A percentile compares a stretch with the other conserved stretches of the same genome.
phyloP scores from a whole-genome alignment of 2,113 vertebrate genomes.

The Platysteira castanea region DNA sequence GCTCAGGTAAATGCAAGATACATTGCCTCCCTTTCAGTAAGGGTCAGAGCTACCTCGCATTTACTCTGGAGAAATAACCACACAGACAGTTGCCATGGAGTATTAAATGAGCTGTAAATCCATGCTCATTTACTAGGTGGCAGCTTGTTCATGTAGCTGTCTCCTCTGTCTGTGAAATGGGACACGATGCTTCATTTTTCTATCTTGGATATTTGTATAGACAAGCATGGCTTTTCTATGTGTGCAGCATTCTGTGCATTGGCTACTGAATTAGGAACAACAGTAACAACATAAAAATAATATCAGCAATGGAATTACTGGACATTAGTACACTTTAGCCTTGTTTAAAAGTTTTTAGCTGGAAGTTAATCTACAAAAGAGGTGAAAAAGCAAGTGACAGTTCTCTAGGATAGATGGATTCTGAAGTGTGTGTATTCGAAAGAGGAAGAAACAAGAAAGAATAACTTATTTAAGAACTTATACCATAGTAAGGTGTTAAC shows the following conservation, averaged over 20 bases:
- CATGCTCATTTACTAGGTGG: not conserved
- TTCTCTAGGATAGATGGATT: not conserved
- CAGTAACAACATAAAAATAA: not conserved
- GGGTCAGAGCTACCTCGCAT: slow-evolving; percentile 22
- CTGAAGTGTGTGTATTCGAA: not conserved
- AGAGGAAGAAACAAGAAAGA: not conserved
- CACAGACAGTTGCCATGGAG: slow-evolving; percentile 46
- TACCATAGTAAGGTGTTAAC: not conserved
- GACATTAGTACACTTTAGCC: not conserved
- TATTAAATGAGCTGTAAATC: slow-evolving; percentile 57
- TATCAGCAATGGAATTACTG: not conserved
- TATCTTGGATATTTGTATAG: not conserved
- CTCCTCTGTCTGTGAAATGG: not conserved
- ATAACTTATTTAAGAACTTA: not conserved
- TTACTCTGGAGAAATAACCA: not conserved
- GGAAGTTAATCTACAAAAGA: not conserved
- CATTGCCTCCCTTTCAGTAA: not conserved
- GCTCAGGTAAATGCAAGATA: slow-evolving; percentile 28
- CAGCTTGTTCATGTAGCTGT: slow-evolving; percentile 12
- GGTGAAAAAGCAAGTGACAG: not conserved
- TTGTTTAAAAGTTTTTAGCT: not conserved
- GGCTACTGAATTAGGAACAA: not conserved
- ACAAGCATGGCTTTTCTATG: not conserved
- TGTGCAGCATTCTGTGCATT: not conserved
- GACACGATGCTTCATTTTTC: not conserved